Evolutionary conservation across 92 coral and sea anemone species (phyloP).

Genomic region (Porites cylindrica): DNA sequence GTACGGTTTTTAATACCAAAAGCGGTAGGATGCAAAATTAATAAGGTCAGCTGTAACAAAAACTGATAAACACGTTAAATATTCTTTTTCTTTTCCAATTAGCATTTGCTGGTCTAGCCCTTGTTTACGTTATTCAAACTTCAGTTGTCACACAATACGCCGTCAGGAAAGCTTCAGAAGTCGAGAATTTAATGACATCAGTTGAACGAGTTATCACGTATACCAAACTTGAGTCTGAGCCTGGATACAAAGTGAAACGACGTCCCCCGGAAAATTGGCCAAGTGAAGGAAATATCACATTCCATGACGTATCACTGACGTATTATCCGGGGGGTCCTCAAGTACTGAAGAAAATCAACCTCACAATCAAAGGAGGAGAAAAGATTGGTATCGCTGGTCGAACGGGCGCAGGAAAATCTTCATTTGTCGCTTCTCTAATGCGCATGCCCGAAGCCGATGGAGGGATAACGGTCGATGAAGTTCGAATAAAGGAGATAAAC

Average conservation of each 20-base stretch:
- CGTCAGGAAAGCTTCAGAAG: background rate
- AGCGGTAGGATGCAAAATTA: too few species aligned
- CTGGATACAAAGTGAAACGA: background rate
- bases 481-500: too few species aligned
- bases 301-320: constrained; percentile 75
- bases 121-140: background rate
- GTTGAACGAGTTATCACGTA: too few species aligned
- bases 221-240: too few species aligned
- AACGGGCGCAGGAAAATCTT: constrained; percentile 95
- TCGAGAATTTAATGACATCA: too few species aligned
- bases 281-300: constrained; percentile 71
- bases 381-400: constrained; percentile 92
- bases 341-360: constrained; percentile 54
- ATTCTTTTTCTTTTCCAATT: background rate
- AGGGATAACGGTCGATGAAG: too few species aligned
- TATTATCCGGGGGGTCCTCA: constrained; percentile 86
- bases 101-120: background rate
- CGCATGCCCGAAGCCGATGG: too few species aligned
- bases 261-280: constrained; percentile 84
- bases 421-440: constrained; percentile 73
- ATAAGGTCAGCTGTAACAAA: too few species aligned
- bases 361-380: constrained; percentile 70
- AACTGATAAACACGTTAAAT: too few species aligned
- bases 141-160: background rate
- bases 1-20: too few species aligned